phyloP scores from a whole-genome alignment of 2,797 vertebrate species.

The Poecilia gillii region DNA sequence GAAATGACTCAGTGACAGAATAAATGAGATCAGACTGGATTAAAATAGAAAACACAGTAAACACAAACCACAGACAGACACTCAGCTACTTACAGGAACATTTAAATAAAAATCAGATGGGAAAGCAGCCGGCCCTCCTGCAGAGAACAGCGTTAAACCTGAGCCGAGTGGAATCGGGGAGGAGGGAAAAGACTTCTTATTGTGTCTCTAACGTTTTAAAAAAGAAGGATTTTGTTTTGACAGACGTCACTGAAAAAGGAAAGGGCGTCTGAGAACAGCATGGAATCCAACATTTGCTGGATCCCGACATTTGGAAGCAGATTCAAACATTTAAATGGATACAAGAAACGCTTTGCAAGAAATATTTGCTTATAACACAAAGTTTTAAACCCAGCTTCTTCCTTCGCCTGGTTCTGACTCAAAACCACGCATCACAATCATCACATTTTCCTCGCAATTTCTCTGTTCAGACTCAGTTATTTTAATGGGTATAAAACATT shows the following conservation, averaged over 20 bases:
- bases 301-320: not conserved
- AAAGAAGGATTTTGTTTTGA: not conserved
- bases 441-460: not conserved
- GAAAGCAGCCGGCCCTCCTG: conserved; percentile 6
- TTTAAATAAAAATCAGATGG: conserved; percentile 10
- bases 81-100: conserved; percentile 10
- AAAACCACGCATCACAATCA: not conserved
- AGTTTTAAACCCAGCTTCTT: not conserved
- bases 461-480: not conserved
- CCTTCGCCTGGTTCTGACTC: not conserved
- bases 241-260: not conserved
- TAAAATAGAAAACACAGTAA: conserved; percentile 1
- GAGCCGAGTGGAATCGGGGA: not conserved
- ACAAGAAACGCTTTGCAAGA: not conserved
- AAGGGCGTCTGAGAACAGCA: not conserved
- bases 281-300: not conserved
- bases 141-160: not conserved
- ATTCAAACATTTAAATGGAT: not conserved
- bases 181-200: not conserved
- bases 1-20: conserved; percentile 2
- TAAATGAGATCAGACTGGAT: conserved; percentile 10
- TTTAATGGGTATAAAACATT: not conserved
- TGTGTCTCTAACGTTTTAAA: not conserved
- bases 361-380: not conserved
- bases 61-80: conserved; percentile 2